Percentiles rank a stretch among this genome's conserved stretches.
phyloP scores from a whole-genome alignment of 2,113 vertebrate species.

The Eulemur macaco region DNA sequence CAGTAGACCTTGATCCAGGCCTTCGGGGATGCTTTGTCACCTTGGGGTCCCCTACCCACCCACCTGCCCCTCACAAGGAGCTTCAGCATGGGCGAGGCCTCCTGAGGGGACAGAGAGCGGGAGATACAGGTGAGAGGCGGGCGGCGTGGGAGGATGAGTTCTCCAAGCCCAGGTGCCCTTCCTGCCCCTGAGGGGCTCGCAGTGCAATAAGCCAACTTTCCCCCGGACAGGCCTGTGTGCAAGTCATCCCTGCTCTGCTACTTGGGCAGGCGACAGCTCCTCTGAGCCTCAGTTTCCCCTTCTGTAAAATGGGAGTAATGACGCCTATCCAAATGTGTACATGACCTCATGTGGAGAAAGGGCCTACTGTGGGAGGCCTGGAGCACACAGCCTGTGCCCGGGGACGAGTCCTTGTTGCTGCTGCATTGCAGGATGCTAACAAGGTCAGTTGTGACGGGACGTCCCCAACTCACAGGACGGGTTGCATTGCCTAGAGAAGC shows the following conservation, averaged over 20 bases:
- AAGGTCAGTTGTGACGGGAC: not conserved
- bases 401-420: fast-evolving
- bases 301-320: not conserved
- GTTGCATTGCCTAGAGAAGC: not conserved
- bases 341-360: fast-evolving
- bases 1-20: not conserved
- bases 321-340: not conserved
- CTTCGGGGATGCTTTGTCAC: fast-evolving
- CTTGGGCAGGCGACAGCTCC: not conserved
- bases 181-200: fast-evolving
- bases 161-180: too few relatives aligned
- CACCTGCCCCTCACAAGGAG: too few relatives aligned
- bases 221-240: fast-evolving
- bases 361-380: fast-evolving
- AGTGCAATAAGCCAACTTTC: fast-evolving
- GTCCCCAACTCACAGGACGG: not conserved
- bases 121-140: fast-evolving
- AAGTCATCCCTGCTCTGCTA: not conserved
- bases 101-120: fast-evolving
- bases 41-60: not conserved
- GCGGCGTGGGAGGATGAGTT: fast-evolving
- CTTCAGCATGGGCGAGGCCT: not conserved
- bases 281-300: not conserved
- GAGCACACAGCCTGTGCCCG: fast-evolving
- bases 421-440: fast-evolving